Evolutionary conservation across 2,113 vertebrate species (phyloP).

Genomic region (Acinonyx jubatus): DNA sequence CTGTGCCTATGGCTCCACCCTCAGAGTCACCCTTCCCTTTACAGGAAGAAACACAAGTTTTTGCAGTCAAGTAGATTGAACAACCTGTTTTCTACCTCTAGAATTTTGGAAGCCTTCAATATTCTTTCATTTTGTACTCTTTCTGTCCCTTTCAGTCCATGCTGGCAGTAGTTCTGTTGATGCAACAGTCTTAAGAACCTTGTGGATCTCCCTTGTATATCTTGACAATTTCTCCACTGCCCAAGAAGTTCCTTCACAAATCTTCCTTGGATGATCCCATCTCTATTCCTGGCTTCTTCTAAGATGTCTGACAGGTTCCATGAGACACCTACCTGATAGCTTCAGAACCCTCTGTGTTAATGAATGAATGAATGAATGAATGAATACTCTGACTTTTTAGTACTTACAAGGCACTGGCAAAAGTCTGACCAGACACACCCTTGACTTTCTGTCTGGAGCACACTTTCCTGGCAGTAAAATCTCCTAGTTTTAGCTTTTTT

Average conservation of each 20-base stretch:
- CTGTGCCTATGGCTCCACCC: neutral
- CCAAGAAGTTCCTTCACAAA: neutral
- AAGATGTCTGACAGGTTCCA: neutral
- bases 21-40: neutral
- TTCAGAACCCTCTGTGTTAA: neutral
- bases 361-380: neutral
- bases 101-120: neutral
- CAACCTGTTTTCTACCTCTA: neutral
- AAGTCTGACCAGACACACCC: neutral
- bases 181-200: neutral
- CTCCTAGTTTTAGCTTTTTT: neutral
- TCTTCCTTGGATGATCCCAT: neutral
- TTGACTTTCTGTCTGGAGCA: neutral
- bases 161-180: neutral
- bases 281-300: neutral
- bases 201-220: neutral
- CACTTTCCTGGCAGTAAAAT: neutral
- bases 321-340: neutral
- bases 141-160: neutral
- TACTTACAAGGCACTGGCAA: neutral
- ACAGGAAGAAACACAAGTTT: neutral
- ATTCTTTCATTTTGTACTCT: neutral
- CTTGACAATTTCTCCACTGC: neutral
- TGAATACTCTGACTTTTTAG: neutral
- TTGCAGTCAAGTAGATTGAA: neutral